Evolutionary conservation across 2,113 vertebrate species (phyloP), one percentile per base, ranked within the genome.

Genomic region (Oceanodroma tethys): DNA sequence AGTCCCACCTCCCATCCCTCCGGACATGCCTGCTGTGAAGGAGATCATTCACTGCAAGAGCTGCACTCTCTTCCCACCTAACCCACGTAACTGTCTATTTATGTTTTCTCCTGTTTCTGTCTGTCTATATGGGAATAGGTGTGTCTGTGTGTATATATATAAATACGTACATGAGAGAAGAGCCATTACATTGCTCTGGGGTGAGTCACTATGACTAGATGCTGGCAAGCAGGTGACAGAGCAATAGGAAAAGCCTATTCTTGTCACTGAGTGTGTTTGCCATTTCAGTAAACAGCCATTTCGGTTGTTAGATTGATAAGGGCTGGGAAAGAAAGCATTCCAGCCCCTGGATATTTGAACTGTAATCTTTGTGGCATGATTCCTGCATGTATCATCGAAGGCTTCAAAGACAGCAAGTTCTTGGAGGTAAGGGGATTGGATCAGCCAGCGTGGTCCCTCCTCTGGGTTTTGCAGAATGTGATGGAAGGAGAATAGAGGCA

Each of bases 11-110:
- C 98, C 98, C 62, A 98, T 99, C 88, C 99, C 98, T 38, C 99
- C 99, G 38, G 99, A 99, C 85, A 93, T 99, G 94, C 99, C 99
- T 4, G 98, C 99, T 16, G 97, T 98, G 34, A 99, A 99, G 96
- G 99, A 99, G 98, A 99, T 99, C 97, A 99, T 99, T 94, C 99
- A 99, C 97, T 99, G 99, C 98, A 99, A 99, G 97, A 99, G 98
- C 98, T 99, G 99, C 98, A 99, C 99, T 5, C 98, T 99, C 82
- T 99, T 99, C 91, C 99, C 99, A 14, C 98, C 99, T 17, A 99
- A 99, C 97, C 99, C 99, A 96, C 99, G 99, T 99, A 98, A 99
- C 96, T 53, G 21, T 53, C 81, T 91, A 3, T 23, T 42, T 26
- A 17, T 42, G 23, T 80, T 88, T 90, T 79, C 22, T 71, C 21